phyloP scores from a whole-genome alignment of 2,888 invertebrate species.

The Amiota minor region DNA sequence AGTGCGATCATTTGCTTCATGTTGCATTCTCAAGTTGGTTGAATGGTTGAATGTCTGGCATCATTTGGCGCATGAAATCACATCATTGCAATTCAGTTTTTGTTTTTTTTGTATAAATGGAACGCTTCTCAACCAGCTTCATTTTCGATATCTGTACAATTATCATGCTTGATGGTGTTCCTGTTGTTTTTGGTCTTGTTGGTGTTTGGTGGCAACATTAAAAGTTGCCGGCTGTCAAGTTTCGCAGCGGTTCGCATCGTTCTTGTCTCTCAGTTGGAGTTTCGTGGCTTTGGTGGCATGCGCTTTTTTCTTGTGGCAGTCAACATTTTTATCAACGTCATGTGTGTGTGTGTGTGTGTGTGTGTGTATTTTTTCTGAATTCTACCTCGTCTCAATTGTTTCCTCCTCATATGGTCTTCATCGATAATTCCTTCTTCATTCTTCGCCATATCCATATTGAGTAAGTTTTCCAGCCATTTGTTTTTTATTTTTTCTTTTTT shows the following conservation, averaged over 20 bases:
- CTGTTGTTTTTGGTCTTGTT: not conserved
- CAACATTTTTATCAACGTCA: slow-evolving; percentile 27
- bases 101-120: slow-evolving; percentile 30
- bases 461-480: not conserved
- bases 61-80: slow-evolving; percentile 62
- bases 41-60: slow-evolving; percentile 42
- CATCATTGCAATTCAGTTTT: slow-evolving; percentile 46
- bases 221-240: slow-evolving; percentile 71
- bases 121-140: not conserved
- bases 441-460: not conserved
- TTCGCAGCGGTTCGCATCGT: slow-evolving; percentile 61
- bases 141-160: too few species aligned
- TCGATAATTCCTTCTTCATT: slow-evolving; percentile 13
- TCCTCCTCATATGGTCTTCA: not conserved
- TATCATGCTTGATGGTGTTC: too few species aligned
- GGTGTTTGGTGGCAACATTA: slow-evolving; percentile 60
- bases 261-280: slow-evolving; percentile 43
- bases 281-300: not conserved
- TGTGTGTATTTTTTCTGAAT: slow-evolving; percentile 4
- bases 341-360: not conserved
- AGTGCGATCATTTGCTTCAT: slow-evolving; percentile 13
- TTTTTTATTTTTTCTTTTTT: slow-evolving; percentile 22
- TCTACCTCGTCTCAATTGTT: slow-evolving; percentile 1
- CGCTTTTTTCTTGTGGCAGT: slow-evolving; percentile 14
- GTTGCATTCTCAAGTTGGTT: slow-evolving; percentile 36